Percentiles rank a stretch among this genome's conserved stretches.
Evolutionary conservation across 1,140 invertebrate species (phyloP).

Genomic region (Drosophila nigrodunni): DNA sequence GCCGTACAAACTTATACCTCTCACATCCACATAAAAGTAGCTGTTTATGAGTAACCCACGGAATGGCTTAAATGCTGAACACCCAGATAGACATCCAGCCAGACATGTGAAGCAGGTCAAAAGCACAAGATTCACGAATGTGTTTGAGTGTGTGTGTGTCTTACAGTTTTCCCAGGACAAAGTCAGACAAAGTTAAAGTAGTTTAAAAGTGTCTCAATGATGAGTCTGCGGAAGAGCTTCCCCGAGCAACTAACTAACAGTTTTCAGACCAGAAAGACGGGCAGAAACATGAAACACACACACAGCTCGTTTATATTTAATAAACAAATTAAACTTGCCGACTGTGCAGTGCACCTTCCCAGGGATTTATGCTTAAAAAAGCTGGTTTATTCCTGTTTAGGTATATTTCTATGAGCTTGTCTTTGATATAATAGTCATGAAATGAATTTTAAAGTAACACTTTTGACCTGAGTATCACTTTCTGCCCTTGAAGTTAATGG

Average conservation of each 20-base stretch:
- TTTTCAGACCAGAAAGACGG: slow-evolving; percentile 6
- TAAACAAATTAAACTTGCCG: slow-evolving; percentile 81
- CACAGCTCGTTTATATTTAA: slow-evolving; percentile 79
- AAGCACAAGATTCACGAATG: slow-evolving; percentile 10
- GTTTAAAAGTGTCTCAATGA: slow-evolving; percentile 71
- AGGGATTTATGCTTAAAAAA: not conserved
- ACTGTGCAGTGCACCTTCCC: slow-evolving; percentile 52
- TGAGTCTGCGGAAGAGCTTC: slow-evolving; percentile 54
- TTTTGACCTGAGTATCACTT: too few relatives aligned
- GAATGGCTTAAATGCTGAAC: slow-evolving; percentile 56
- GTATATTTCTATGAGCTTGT: not conserved
- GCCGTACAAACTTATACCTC: slow-evolving; percentile 26
- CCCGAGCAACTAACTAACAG: slow-evolving; percentile 58
- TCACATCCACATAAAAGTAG: slow-evolving; percentile 35
- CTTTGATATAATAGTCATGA: not conserved
- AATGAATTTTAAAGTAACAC: not conserved
- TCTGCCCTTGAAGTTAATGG: too few relatives aligned
- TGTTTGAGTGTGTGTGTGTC: not conserved
- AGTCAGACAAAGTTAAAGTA: slow-evolving; percentile 74
- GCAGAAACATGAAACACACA: slow-evolving; percentile 46
- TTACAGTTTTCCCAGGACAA: slow-evolving; percentile 4
- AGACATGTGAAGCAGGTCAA: slow-evolving; percentile 52
- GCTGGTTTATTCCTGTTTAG: not conserved
- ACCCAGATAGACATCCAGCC: slow-evolving; percentile 35
- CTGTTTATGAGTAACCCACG: slow-evolving; percentile 46